These are phyloP conservation scores for Eilema caniola DNA, from an alignment of 2,888 invertebrate genomes.

Conservation along the genomic window DNA sequence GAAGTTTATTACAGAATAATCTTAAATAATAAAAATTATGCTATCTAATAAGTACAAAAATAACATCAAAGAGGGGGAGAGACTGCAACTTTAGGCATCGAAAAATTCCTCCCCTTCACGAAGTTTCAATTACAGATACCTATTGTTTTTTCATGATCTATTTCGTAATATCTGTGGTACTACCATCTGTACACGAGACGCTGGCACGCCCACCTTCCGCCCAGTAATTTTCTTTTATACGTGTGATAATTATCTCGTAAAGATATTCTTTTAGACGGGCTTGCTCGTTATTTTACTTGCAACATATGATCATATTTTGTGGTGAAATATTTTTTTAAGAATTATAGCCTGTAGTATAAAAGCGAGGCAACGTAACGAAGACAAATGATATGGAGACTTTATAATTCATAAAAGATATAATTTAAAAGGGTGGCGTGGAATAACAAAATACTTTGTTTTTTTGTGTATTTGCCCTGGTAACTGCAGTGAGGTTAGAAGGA, in stretches of 20 bases:
- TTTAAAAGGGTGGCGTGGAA: too few species aligned
- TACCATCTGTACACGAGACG: background rate
- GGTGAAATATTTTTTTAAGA: background rate
- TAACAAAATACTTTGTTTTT: too few species aligned
- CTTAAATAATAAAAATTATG: too few species aligned
- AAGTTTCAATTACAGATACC: too few species aligned
- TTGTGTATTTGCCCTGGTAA: too few species aligned
- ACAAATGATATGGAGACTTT: background rate
- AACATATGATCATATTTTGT: conserved; percentile 5
- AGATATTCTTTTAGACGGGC: conserved; percentile 8
- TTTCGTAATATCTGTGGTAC: background rate
- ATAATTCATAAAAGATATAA: background rate
- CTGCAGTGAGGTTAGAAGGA: too few species aligned
- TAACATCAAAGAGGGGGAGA: too few species aligned
- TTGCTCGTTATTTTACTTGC: background rate
- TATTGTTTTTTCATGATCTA: background rate
- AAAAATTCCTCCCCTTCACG: too few species aligned
- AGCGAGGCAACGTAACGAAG: too few species aligned
- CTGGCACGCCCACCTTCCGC: background rate
- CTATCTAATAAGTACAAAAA: too few species aligned
- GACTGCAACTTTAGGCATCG: too few species aligned
- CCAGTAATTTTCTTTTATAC: conserved; percentile 10
- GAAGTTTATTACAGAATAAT: too few species aligned
- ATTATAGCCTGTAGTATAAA: background rate
- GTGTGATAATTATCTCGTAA: conserved; percentile 14